A percentile compares a stretch with the other conserved stretches of the same genome.
phyloP scores from a whole-genome alignment of 2,888 invertebrate genomes.

The Rhaphigaster nebulosa region DNA sequence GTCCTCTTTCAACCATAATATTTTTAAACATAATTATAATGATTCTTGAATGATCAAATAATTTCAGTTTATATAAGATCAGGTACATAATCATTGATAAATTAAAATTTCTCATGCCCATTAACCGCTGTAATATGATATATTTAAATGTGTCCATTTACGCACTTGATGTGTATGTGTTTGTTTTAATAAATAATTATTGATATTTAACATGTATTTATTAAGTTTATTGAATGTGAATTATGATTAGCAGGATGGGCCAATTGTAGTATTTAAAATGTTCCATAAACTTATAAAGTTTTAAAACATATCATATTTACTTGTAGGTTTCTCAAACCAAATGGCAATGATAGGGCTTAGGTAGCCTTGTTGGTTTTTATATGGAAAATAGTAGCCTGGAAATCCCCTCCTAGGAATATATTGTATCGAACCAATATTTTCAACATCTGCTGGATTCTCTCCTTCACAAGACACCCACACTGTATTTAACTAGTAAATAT shows the following conservation, averaged over 20 bases:
- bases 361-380: slow-evolving; percentile 87
- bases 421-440: slow-evolving; percentile 88
- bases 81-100: too few species aligned
- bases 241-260: too few species aligned
- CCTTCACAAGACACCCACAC: slow-evolving; percentile 95
- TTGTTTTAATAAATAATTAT: too few species aligned
- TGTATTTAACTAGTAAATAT: slow-evolving; percentile 77
- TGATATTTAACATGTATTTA: too few species aligned
- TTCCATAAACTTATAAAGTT: neutral
- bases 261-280: neutral
- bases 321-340: slow-evolving; percentile 83
- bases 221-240: too few species aligned
- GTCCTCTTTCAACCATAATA: neutral
- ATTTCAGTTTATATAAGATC: neutral
- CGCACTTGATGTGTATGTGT: too few species aligned
- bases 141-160: too few species aligned
- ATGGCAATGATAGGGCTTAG: slow-evolving; percentile 90
- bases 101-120: too few species aligned
- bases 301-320: slow-evolving; percentile 73
- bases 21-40: neutral
- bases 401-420: slow-evolving; percentile 88
- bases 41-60: neutral
- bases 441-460: slow-evolving; percentile 92
- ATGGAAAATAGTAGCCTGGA: slow-evolving; percentile 92
- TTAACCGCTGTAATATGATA: too few species aligned